phyloP scores from a whole-genome alignment of 2,797 vertebrate species.

The Sebastolobus altivelis region DNA sequence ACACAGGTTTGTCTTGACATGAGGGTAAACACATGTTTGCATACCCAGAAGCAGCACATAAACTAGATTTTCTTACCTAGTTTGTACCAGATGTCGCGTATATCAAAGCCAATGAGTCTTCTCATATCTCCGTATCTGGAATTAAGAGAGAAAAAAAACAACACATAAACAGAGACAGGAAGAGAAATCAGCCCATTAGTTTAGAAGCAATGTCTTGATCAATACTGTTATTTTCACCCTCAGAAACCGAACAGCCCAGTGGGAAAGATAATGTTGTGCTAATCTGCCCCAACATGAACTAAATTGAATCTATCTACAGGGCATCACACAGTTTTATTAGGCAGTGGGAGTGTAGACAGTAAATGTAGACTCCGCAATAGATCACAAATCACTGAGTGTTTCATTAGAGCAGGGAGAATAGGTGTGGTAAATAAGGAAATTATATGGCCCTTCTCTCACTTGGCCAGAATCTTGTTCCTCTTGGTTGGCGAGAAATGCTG shows the following conservation, averaged over 20 bases:
- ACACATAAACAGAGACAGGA: constrained; percentile 17
- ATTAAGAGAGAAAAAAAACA: constrained; percentile 16
- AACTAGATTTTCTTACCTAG: constrained; percentile 86
- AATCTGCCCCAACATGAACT: constrained; percentile 42
- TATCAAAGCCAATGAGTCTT: constrained; percentile 93
- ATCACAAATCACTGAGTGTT: constrained; percentile 60
- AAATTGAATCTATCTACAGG: constrained; percentile 49
- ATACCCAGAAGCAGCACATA: not conserved
- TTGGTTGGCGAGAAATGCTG: constrained; percentile 96
- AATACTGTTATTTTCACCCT: constrained; percentile 50
- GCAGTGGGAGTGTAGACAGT: constrained; percentile 47
- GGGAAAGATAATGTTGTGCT: constrained; percentile 41
- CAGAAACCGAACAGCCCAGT: constrained; percentile 11
- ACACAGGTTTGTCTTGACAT: not conserved
- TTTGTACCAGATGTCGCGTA: constrained; percentile 99
- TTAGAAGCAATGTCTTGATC: constrained; percentile 42
- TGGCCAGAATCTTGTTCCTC: constrained; percentile 95
- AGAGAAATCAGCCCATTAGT: constrained; percentile 9
- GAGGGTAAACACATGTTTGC: not conserved
- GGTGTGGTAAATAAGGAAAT: constrained; percentile 59
- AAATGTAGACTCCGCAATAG: constrained; percentile 46
- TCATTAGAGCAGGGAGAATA: constrained; percentile 47
- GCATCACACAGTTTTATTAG: constrained; percentile 47
- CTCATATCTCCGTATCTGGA: constrained; percentile 97
- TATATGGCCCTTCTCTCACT: constrained; percentile 86